Conservation (phyloP, 2,888 invertebrate genomes). For the Diachrysia chrysitis region DNA sequence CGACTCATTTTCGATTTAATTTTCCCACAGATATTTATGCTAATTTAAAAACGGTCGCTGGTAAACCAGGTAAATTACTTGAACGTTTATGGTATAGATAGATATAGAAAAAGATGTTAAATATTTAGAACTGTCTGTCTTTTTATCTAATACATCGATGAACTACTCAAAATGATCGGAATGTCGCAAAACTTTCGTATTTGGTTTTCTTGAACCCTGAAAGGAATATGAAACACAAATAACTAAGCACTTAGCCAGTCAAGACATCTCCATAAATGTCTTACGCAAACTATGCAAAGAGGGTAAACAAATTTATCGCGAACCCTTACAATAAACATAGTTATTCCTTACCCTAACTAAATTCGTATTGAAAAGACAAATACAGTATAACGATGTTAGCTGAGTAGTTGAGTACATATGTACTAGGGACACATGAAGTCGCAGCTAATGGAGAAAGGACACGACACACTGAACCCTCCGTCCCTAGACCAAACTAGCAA, state of each 20-base stretch:
- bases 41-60: too few species aligned
- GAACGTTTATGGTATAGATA: too few species aligned
- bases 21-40: too few species aligned
- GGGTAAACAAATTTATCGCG: constrained; percentile 8
- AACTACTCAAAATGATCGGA: neutral
- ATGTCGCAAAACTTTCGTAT: neutral
- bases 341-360: constrained; percentile 8
- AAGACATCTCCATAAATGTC: neutral
- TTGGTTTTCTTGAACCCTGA: neutral
- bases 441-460: constrained; percentile 4
- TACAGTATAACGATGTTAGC: constrained; percentile 3
- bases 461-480: too few species aligned
- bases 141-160: neutral
- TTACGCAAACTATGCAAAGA: constrained; percentile 5
- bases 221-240: constrained; percentile 1
- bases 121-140: too few species aligned
- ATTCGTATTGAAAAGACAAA: constrained; percentile 10
- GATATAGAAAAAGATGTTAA: too few species aligned
- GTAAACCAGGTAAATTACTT: too few species aligned
- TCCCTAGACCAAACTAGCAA: too few species aligned
- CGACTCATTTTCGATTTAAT: too few species aligned
- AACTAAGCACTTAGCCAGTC: neutral
- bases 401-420: neutral
- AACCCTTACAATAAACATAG: neutral
- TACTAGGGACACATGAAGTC: neutral